These are phyloP conservation scores for Megaceryle alcyon DNA, from an alignment of 2,797 vertebrate genomes.

Conservation along the genomic window DNA sequence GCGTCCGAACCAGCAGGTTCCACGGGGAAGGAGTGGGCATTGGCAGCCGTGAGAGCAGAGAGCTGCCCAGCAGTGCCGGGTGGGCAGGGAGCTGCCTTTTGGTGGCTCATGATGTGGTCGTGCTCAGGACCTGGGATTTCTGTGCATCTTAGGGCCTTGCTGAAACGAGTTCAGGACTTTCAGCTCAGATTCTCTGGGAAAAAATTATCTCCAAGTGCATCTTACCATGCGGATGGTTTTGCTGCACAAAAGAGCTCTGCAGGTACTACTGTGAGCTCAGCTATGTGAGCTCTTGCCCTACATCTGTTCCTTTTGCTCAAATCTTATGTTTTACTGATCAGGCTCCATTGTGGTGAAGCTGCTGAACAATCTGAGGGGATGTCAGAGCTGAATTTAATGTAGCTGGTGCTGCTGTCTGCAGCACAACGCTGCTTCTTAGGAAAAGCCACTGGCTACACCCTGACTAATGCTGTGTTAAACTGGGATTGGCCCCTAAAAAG, in stretches of 20 bases:
- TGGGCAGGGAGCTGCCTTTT: neutral
- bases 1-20: neutral
- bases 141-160: neutral
- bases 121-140: neutral
- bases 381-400: fast-evolving
- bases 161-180: neutral
- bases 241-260: neutral
- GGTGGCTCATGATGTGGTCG: fast-evolving
- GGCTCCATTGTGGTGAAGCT: neutral
- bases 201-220: neutral
- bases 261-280: neutral
- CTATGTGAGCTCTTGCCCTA: fast-evolving
- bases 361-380: neutral
- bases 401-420: neutral
- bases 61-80: neutral
- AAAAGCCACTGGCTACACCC: neutral
- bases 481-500: neutral
- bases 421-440: neutral
- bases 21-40: neutral
- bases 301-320: neutral
- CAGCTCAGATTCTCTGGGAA: neutral
- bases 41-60: neutral
- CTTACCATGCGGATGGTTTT: neutral
- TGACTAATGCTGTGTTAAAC: neutral
- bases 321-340: neutral